Conservation (phyloP, 2,113 vertebrate species). For the Verasper variegatus region DNA sequence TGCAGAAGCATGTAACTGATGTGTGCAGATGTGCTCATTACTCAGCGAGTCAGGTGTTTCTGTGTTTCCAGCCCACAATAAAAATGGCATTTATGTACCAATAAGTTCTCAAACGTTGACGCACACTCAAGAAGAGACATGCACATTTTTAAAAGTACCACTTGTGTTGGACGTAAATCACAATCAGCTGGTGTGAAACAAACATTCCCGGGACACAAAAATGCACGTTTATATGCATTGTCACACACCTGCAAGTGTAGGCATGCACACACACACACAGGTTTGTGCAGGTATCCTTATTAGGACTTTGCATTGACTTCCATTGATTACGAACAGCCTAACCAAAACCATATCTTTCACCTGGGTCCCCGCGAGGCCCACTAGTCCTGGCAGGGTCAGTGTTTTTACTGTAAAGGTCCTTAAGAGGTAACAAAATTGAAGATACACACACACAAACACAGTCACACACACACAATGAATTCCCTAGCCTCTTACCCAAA, state of each 20-base stretch:
- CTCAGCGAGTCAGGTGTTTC: slow-evolving; percentile 53
- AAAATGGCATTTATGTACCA: slow-evolving; percentile 3
- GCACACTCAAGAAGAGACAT: neutral
- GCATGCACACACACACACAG: neutral
- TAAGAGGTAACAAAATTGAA: too few species aligned
- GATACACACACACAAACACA: neutral
- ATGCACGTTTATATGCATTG: slow-evolving; percentile 33
- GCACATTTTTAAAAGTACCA: slow-evolving; percentile 14
- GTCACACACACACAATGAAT: too few species aligned
- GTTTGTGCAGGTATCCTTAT: neutral
- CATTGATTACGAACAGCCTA: neutral
- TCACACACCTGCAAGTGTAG: slow-evolving; percentile 18
- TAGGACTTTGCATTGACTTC: neutral
- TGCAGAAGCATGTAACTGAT: slow-evolving; percentile 44
- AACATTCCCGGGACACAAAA: slow-evolving; percentile 28
- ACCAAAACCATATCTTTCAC: neutral
- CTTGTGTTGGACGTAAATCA: slow-evolving; percentile 31
- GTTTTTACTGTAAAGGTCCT: too few species aligned
- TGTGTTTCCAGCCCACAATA: slow-evolving; percentile 21
- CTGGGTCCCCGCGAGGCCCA: neutral
- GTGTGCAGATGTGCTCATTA: slow-evolving; percentile 64
- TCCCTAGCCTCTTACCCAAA: too few species aligned
- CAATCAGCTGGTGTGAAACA: slow-evolving; percentile 19
- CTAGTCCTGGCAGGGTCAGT: too few species aligned
- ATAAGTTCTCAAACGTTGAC: neutral